phyloP scores from a whole-genome alignment of 2,888 invertebrate species.

The Loripinus fragilis region DNA sequence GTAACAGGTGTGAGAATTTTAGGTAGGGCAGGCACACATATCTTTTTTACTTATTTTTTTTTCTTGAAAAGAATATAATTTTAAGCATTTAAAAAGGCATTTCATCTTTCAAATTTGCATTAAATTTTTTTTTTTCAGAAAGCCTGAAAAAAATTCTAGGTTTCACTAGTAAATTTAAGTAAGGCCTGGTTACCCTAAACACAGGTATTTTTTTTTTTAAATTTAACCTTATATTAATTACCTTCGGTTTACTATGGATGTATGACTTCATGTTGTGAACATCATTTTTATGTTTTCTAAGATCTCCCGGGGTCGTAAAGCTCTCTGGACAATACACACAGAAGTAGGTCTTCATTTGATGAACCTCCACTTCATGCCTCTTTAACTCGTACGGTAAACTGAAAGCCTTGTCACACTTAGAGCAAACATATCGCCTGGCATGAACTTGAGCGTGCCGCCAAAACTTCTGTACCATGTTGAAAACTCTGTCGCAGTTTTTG shows the following conservation, averaged over 20 bases:
- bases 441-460: not conserved
- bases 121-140: too few species aligned
- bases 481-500: not conserved
- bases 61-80: too few species aligned
- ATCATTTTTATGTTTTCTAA: not conserved
- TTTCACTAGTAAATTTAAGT: too few species aligned
- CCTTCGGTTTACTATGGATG: not conserved
- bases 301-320: not conserved
- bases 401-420: not conserved
- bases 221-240: too few species aligned
- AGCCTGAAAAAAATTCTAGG: too few species aligned
- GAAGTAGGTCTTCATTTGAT: not conserved
- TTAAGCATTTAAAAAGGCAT: too few species aligned
- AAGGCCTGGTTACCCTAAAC: too few species aligned
- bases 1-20: too few species aligned
- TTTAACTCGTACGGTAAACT: not conserved
- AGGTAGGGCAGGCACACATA: too few species aligned
- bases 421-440: not conserved
- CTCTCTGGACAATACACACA: slow-evolving; percentile 15
- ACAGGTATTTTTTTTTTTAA: too few species aligned
- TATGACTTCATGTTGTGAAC: slow-evolving; percentile 5
- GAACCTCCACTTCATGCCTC: not conserved
- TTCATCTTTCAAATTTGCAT: too few species aligned
- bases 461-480: slow-evolving; percentile 8
- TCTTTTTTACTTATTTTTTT: too few species aligned